Evolutionary conservation across 2,888 invertebrate species (phyloP).

Genomic region (Parelbella ahira): DNA sequence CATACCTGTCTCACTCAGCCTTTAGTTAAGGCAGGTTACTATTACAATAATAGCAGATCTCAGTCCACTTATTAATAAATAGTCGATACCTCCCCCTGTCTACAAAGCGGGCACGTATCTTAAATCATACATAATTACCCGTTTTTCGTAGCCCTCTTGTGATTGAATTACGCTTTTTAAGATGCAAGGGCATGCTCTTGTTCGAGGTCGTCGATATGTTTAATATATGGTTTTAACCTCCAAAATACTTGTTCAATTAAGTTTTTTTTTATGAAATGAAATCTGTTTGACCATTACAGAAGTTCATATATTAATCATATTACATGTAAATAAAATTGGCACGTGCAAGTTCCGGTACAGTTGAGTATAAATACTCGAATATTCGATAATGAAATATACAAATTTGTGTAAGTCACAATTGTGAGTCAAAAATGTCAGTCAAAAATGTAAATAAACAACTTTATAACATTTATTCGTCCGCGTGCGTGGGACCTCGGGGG

Average conservation of each 20-base stretch:
- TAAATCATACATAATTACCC: conserved; percentile 70
- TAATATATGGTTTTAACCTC: conserved; percentile 7
- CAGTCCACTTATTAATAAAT: conserved; percentile 68
- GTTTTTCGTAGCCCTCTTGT: conserved; percentile 47
- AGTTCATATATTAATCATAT: too few species aligned
- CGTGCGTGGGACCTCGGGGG: too few species aligned
- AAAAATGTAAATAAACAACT: too few species aligned
- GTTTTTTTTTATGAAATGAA: neutral
- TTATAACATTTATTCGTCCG: too few species aligned
- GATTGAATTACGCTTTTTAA: conserved; percentile 56
- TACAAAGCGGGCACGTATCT: conserved; percentile 48
- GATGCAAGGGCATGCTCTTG: conserved; percentile 12
- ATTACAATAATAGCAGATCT: conserved; percentile 65
- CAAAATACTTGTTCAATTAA: neutral
- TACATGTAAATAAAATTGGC: too few species aligned
- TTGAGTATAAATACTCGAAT: too few species aligned
- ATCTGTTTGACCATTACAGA: too few species aligned
- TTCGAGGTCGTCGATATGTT: conserved; percentile 7
- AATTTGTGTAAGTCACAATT: too few species aligned
- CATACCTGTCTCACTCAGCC: conserved; percentile 43
- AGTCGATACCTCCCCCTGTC: conserved; percentile 58
- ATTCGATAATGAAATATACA: too few species aligned
- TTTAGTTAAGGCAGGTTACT: conserved; percentile 50
- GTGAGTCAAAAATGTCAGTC: too few species aligned
- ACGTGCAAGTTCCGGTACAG: too few species aligned